These are phyloP conservation scores for Drosophila nr. medialis DNA, from an alignment of 2,888 invertebrate species.

Conservation along the genomic window DNA sequence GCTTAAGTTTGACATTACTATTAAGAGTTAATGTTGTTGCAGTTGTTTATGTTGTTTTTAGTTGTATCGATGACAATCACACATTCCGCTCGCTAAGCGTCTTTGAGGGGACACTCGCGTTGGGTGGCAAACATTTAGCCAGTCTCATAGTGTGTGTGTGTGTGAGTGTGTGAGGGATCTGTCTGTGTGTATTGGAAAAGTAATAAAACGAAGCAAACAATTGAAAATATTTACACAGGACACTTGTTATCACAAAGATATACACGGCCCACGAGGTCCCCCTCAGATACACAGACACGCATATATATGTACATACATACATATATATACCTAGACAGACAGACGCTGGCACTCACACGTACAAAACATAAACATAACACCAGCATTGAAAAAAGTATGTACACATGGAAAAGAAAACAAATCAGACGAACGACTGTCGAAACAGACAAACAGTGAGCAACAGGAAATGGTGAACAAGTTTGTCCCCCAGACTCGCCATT, in stretches of 20 bases:
- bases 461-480: constrained; percentile 70
- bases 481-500: constrained; percentile 20
- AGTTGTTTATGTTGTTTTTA: constrained; percentile 22
- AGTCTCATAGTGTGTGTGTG: constrained; percentile 12
- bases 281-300: constrained; percentile 6
- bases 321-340: constrained; percentile 5
- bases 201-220: constrained; percentile 78
- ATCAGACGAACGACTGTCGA: constrained; percentile 57
- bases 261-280: constrained; percentile 19
- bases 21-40: constrained; percentile 29
- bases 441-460: constrained; percentile 63
- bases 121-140: constrained; percentile 25
- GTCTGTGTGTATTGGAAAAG: constrained; percentile 52
- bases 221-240: constrained; percentile 81
- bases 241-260: constrained; percentile 77
- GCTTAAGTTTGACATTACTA: constrained; percentile 73
- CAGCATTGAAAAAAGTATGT: constrained; percentile 59
- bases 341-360: constrained; percentile 14
- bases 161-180: constrained; percentile 26
- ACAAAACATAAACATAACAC: constrained; percentile 58
- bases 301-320: constrained; percentile 28
- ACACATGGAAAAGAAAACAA: constrained; percentile 55
- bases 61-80: constrained; percentile 54
- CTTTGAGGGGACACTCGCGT: neutral
- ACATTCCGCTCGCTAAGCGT: constrained; percentile 1